phyloP scores from a whole-genome alignment of 1,140 invertebrate genomes.

The Leptonema lineaticorne region DNA sequence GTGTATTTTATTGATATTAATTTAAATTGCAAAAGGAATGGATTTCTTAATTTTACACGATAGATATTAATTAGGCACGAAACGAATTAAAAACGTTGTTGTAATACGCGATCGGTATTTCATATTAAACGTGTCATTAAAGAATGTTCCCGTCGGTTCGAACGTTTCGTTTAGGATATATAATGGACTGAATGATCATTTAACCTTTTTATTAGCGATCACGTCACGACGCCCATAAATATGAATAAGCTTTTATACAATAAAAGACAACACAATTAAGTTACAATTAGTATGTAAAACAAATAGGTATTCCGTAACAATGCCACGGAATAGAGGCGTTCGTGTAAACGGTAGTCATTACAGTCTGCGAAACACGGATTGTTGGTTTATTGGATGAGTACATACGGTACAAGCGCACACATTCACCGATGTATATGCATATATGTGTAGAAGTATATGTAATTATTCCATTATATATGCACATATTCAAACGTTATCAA shows the following conservation, averaged over 20 bases:
- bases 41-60: too few relatives aligned
- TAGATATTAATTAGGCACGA: too few relatives aligned
- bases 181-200: neutral
- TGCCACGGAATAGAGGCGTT: neutral
- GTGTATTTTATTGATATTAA: too few relatives aligned
- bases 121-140: too few relatives aligned
- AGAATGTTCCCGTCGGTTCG: neutral
- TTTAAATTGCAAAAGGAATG: too few relatives aligned
- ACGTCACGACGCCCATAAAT: neutral
- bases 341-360: slow-evolving; percentile 12
- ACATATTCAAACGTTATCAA: slow-evolving; percentile 5
- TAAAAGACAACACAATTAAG: neutral
- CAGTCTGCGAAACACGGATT: slow-evolving; percentile 8
- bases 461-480: neutral
- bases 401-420: too few relatives aligned
- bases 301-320: neutral
- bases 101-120: too few relatives aligned
- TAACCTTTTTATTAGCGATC: neutral
- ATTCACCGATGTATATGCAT: neutral
- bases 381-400: neutral
- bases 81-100: too few relatives aligned
- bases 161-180: neutral
- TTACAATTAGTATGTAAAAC: neutral
- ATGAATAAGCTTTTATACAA: neutral
- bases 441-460: neutral